A percentile compares a stretch with the other conserved stretches of the same genome.
Conservation (phyloP, 2,797 vertebrate genomes). For the Naso thynnoides region DNA sequence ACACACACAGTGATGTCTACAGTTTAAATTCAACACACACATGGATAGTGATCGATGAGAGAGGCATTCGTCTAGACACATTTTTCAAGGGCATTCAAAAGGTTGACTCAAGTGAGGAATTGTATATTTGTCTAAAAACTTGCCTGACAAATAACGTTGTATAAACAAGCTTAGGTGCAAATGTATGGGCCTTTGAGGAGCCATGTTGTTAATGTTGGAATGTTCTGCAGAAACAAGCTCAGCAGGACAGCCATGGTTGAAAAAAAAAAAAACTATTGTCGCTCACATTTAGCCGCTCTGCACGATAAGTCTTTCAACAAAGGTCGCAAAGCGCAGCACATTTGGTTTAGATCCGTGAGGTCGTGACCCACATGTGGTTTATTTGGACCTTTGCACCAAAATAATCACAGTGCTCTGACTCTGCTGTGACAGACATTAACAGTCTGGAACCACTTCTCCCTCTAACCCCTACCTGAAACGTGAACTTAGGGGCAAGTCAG, state of each 20-base stretch:
- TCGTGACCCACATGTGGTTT: constrained; percentile 70
- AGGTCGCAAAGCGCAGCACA: constrained; percentile 67
- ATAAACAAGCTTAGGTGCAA: constrained; percentile 56
- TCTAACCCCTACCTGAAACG: constrained; percentile 55
- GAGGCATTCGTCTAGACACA: constrained; percentile 63
- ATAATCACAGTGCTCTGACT: constrained; percentile 75
- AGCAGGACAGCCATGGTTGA: constrained; percentile 20
- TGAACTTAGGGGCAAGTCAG: constrained; percentile 28
- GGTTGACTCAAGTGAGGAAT: constrained; percentile 55
- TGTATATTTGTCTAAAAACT: constrained; percentile 69
- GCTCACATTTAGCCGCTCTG: constrained; percentile 32
- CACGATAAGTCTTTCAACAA: constrained; percentile 54
- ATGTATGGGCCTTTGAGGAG: constrained; percentile 30
- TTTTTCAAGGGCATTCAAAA: constrained; percentile 53
- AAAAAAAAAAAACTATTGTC: constrained; percentile 24
- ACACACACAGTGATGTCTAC: constrained; percentile 28
- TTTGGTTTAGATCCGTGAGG: constrained; percentile 82
- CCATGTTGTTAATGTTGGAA: constrained; percentile 26
- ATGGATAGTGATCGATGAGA: constrained; percentile 44
- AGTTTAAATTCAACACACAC: constrained; percentile 24
- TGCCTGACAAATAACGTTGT: constrained; percentile 60
- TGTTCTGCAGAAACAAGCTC: constrained; percentile 27
- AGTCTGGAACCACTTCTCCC: constrained; percentile 76
- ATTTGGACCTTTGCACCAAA: constrained; percentile 80
- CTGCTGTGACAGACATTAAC: constrained; percentile 71